Base-by-base conservation (phyloP, 2,888 invertebrate species). In the Halictus quadricinctus region DNA sequence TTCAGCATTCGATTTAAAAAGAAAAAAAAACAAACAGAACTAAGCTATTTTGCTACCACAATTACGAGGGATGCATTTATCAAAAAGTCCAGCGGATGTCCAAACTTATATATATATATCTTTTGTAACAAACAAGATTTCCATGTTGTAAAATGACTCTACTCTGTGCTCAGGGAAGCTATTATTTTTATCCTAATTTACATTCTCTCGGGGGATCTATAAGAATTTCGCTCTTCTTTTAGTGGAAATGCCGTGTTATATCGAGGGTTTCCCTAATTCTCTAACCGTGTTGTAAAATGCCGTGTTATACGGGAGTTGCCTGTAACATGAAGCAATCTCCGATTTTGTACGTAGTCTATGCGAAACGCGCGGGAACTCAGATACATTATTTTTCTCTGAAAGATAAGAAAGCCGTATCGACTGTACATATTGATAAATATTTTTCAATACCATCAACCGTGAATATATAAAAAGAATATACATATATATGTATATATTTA, bases 391-490 rank as follows among this genome's bases (percentile, higher is more conserved):
- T 80, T 81, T 88, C 81, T 78, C 79, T 76, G 43, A 76, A 54
- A 41, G 81, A 80, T 78, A 43, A 25, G n/a, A 29, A 79, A 87
- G 41, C 72, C 54, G 79, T 72, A 58, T 58, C 75, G 48, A 70
- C 76, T 87, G 85, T 89, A 88, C 36, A 81, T 87, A 84, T 76
- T 72, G 79, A 84, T 69, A 84, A 69, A 80, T 87, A 87, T 84
- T 88, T 89, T 86, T 81, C 82, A 79, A 81, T 86, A 87, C 75
- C 64, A 78, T 21, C 43, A 72, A 76, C 18, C 46, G 72, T 69
- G 66, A 64, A 64, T 64, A 64, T 64, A 64, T 64, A 29, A 29
- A 15, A 64, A 15, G 6, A 29, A 60, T 60, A 66, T 15, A 66
- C 36, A 66, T 66, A 36, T 25, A 25, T 60, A 13, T 60, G n/a